Conservation (phyloP, 2,797 vertebrate genomes). For the Rhynchonycteris naso region DNA sequence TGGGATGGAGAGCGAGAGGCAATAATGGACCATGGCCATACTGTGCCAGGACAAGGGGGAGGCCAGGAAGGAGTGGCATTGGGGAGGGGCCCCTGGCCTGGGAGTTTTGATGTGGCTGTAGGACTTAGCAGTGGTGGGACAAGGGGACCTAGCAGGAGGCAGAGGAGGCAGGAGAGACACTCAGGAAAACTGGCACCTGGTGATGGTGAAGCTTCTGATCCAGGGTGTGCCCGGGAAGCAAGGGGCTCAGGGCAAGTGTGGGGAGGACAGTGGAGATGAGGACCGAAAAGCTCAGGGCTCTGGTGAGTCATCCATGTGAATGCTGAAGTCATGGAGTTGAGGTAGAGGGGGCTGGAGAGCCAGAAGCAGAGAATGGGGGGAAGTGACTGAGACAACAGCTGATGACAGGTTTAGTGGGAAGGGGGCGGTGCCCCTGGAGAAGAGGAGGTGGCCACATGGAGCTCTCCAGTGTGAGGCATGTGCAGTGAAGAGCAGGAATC, state of each 20-base stretch:
- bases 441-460: neutral
- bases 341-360: neutral
- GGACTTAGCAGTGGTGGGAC: neutral
- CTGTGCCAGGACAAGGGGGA: neutral
- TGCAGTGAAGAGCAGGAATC: neutral
- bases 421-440: neutral
- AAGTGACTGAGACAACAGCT: conserved; percentile 35
- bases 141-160: neutral
- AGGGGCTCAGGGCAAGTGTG: neutral
- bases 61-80: neutral
- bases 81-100: neutral
- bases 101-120: neutral
- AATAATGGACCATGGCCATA: neutral
- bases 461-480: neutral
- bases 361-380: conserved; percentile 58
- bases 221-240: neutral
- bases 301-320: conserved; percentile 30
- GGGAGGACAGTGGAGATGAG: neutral
- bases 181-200: neutral
- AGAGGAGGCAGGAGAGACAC: neutral
- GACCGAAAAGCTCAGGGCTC: neutral
- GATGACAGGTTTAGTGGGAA: conserved; percentile 64
- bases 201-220: neutral
- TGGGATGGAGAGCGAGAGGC: neutral
- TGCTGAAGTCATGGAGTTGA: conserved; percentile 32